Conservation (phyloP, 2,113 vertebrate genomes). For the Ageneiosus marmoratus region DNA sequence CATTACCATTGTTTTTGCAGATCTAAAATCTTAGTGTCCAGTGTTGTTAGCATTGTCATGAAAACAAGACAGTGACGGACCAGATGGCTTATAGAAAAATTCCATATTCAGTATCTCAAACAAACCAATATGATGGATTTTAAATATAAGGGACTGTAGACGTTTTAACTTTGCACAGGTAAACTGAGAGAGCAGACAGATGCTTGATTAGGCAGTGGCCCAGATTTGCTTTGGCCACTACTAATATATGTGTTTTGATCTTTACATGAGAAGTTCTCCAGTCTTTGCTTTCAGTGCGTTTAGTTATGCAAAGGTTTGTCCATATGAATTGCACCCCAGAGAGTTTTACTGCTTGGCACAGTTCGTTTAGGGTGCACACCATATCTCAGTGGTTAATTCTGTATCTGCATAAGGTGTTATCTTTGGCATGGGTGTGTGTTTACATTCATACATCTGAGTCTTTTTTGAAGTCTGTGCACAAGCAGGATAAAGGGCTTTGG, state of each 20-base stretch:
- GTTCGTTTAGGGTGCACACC: neutral
- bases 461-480: neutral
- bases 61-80: neutral
- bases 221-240: neutral
- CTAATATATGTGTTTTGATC: neutral
- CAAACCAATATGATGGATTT: neutral
- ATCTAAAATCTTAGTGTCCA: neutral
- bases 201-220: neutral
- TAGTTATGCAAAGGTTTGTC: neutral
- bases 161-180: neutral
- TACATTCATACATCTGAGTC: constrained; percentile 7
- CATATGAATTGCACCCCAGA: neutral
- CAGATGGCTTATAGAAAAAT: no score
- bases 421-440: constrained; percentile 7
- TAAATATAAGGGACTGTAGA: neutral
- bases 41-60: neutral
- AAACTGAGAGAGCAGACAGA: neutral
- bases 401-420: neutral
- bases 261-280: neutral
- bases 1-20: neutral
- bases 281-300: neutral
- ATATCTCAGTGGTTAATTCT: constrained; percentile 11
- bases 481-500: constrained; percentile 7
- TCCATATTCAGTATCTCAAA: no score
- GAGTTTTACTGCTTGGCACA: neutral